Conservation (phyloP, 2,888 invertebrate genomes). For the Caenorhabditis doughertyi region DNA sequence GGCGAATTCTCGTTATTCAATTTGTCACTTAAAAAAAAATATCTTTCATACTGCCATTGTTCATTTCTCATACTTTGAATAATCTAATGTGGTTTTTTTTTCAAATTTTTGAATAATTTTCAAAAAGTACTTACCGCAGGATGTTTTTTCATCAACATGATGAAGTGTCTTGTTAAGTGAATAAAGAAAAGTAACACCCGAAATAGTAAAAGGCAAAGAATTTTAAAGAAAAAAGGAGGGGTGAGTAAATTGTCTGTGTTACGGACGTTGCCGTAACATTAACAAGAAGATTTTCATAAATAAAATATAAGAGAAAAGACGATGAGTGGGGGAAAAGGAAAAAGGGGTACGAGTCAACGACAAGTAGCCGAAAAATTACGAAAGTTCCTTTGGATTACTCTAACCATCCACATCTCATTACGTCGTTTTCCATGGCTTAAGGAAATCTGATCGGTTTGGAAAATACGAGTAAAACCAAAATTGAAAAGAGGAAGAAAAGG, state of each 20-base stretch:
- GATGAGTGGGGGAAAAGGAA: constrained; percentile 16
- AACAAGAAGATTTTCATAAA: constrained; percentile 61
- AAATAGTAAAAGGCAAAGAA: constrained; percentile 6
- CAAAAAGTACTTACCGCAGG: constrained; percentile 41
- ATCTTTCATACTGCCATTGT: no score
- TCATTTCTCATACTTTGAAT: no score
- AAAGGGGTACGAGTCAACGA: no score
- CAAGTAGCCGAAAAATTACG: constrained; percentile 28
- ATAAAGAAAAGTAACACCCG: background rate
- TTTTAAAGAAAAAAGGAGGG: background rate
- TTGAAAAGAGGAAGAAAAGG: background rate
- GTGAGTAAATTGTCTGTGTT: constrained; percentile 30
- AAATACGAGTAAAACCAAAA: constrained; percentile 48
- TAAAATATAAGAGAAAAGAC: constrained; percentile 49
- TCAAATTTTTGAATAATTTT: background rate
- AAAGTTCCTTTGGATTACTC: constrained; percentile 36
- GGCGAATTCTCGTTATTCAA: no score
- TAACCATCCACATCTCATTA: constrained; percentile 49
- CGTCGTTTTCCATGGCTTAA: constrained; percentile 1
- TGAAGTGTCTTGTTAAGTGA: background rate
- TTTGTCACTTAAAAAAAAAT: no score
- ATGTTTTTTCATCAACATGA: constrained; percentile 36
- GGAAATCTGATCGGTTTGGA: constrained; percentile 49
- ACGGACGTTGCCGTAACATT: constrained; percentile 38
- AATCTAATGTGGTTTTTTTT: background rate